Conservation (phyloP, 2,113 vertebrate species). For the Pyxicephalus adspersus region DNA sequence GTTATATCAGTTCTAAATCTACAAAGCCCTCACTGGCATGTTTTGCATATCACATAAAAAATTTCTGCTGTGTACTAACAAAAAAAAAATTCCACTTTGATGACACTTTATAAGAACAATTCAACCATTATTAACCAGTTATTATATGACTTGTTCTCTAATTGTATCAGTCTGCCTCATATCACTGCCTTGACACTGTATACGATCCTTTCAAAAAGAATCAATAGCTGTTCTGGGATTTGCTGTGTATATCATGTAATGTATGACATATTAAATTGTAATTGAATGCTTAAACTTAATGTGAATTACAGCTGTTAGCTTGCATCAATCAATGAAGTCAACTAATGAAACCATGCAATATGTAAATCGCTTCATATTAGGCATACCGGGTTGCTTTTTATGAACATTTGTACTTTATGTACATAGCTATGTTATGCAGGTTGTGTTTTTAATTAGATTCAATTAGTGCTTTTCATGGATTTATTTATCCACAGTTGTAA, state of each 20-base stretch:
- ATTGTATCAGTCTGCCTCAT: conserved; percentile 26
- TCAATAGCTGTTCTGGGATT: conserved; percentile 11
- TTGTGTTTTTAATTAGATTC: no score
- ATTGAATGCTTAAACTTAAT: not conserved
- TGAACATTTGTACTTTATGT: no score
- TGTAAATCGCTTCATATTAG: no score
- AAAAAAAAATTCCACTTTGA: no score
- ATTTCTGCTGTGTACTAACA: not conserved
- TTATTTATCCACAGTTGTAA: no score
- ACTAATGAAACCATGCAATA: no score
- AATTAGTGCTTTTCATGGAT: no score
- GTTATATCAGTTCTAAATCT: not conserved
- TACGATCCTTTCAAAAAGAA: not conserved
- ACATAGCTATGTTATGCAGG: no score
- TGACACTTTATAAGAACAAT: conserved; percentile 21
- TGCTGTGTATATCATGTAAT: not conserved
- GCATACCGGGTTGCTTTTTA: no score
- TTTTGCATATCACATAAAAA: not conserved
- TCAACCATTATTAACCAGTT: not conserved
- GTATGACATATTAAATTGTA: not conserved
- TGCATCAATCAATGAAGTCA: not conserved
- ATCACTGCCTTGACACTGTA: not conserved
- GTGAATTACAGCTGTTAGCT: not conserved
- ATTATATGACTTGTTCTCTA: conserved; percentile 28
- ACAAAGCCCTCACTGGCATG: no score